phyloP scores from a whole-genome alignment of 1,140 invertebrate genomes.

The Neodiprion fabricii region DNA sequence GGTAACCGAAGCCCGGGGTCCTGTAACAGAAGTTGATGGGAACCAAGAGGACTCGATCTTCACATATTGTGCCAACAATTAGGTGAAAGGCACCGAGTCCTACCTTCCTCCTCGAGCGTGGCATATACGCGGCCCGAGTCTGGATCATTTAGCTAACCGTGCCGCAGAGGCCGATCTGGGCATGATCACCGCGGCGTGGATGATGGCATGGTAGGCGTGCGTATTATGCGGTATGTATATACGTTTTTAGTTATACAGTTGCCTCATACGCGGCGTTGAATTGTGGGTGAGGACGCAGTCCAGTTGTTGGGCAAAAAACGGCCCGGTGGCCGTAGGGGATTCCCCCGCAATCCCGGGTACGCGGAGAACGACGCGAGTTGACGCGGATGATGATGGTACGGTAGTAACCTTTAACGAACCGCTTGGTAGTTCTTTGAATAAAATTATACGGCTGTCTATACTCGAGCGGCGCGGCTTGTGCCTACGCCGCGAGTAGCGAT shows the following conservation, averaged over 20 bases:
- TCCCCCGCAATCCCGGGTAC: neutral
- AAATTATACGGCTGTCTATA: slow-evolving; percentile 4
- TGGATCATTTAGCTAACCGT: neutral
- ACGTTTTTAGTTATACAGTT: neutral
- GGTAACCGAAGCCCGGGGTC: neutral
- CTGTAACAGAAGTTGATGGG: slow-evolving; percentile 52
- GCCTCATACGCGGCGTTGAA: neutral
- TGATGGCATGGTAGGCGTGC: no score
- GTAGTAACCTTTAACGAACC: slow-evolving; percentile 48
- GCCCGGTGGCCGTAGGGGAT: slow-evolving; percentile 49
- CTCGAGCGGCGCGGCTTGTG: neutral
- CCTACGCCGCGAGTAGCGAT: neutral
- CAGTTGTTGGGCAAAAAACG: slow-evolving; percentile 39
- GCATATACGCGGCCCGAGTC: slow-evolving; percentile 22
- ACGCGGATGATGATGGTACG: slow-evolving; percentile 48
- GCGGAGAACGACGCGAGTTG: slow-evolving; percentile 29
- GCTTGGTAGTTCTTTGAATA: slow-evolving; percentile 2
- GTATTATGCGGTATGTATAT: neutral
- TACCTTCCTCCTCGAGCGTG: slow-evolving; percentile 41
- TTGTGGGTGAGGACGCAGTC: slow-evolving; percentile 31
- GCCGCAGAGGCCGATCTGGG: slow-evolving; percentile 10
- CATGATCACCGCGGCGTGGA: neutral
- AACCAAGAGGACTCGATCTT: slow-evolving; percentile 55
- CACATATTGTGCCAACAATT: slow-evolving; percentile 63
- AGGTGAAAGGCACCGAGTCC: slow-evolving; percentile 57